Conservation (phyloP, 2,797 vertebrate genomes). For the Taeniopygia guttata region DNA sequence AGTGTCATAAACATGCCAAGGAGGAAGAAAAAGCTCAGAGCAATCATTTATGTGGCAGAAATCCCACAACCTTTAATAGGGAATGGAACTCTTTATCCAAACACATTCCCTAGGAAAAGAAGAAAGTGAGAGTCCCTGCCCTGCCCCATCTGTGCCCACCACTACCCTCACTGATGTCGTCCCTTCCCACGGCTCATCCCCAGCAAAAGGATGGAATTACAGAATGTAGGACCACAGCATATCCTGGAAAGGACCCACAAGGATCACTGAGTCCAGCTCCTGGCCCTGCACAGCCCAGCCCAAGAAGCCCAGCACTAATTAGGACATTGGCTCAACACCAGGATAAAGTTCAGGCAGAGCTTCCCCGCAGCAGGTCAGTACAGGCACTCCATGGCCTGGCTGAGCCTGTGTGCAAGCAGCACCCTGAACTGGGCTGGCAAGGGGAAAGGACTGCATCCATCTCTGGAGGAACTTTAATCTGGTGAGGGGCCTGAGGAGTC, state of each 20-base stretch:
- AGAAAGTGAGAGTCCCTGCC: background rate
- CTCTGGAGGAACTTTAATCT: background rate
- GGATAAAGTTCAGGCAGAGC: background rate
- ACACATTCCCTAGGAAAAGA: background rate
- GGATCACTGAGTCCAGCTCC: background rate
- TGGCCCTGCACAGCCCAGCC: background rate
- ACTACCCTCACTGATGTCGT: background rate
- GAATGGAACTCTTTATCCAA: background rate
- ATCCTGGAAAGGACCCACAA: background rate
- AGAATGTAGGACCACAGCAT: background rate
- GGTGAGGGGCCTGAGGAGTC: background rate
- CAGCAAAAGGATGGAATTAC: background rate
- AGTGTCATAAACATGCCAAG: background rate
- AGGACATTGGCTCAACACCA: background rate
- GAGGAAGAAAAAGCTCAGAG: background rate
- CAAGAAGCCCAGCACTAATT: background rate
- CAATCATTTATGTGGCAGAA: background rate
- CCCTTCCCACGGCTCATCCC: background rate
- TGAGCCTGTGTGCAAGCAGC: background rate
- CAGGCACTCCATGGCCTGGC: background rate
- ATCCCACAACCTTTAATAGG: background rate
- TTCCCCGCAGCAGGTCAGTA: background rate
- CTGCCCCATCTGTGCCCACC: background rate
- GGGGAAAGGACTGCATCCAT: background rate
- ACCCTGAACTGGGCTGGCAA: background rate